A percentile compares a stretch with the other conserved stretches of the same genome.
Evolutionary conservation across 1,140 invertebrate genomes (phyloP).

Genomic region (Pogonomyrmex californicus): DNA sequence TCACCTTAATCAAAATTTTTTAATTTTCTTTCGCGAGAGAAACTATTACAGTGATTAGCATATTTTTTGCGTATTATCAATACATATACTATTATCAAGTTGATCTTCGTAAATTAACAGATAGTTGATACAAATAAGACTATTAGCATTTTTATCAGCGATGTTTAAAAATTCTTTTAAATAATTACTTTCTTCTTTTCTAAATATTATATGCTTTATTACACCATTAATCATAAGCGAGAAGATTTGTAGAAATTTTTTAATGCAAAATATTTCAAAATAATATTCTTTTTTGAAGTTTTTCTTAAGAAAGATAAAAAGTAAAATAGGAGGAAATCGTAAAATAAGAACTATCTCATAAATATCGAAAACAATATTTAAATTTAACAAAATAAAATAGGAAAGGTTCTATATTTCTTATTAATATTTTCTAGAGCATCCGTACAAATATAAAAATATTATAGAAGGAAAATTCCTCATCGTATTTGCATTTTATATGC

Average conservation of each 20-base stretch:
- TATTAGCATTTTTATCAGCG: background rate
- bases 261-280: background rate
- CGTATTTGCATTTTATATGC: background rate
- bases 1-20: background rate
- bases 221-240: background rate
- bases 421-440: background rate
- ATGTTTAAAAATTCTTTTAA: background rate
- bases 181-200: background rate
- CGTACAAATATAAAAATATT: background rate
- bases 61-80: constrained; percentile 10
- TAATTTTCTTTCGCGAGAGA: constrained; percentile 13
- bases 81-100: too few relatives aligned
- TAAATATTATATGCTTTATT: background rate
- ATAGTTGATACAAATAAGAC: constrained; percentile 13
- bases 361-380: background rate
- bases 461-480: background rate
- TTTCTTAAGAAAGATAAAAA: background rate
- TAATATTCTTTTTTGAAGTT: background rate
- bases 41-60: constrained; percentile 17
- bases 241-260: background rate
- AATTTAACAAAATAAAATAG: background rate
- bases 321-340: background rate
- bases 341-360: background rate
- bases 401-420: background rate
- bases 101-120: constrained; percentile 16